Percentiles rank a stretch among this genome's conserved stretches.
Evolutionary conservation across 2,797 vertebrate species (phyloP).

Genomic region (Ciconia nigra): DNA sequence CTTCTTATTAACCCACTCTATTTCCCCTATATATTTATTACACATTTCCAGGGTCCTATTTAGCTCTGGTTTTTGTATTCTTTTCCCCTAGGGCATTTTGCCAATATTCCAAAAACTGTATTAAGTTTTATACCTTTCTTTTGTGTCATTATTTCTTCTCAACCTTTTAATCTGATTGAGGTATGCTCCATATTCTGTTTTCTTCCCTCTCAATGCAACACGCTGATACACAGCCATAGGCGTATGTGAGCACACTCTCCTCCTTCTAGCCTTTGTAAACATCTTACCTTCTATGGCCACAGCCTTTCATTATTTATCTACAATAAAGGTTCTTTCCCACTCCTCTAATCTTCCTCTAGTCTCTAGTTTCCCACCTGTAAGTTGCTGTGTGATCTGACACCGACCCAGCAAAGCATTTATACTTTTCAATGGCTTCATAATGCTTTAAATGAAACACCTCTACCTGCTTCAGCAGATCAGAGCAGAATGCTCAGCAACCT

Average conservation of each 20-base stretch:
- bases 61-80: background rate
- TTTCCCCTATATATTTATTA: background rate
- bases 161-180: background rate
- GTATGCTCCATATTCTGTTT: background rate
- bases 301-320: background rate
- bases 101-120: background rate
- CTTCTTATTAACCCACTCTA: background rate
- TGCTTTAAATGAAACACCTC: background rate
- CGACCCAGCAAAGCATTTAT: background rate
- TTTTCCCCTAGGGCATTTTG: background rate
- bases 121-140: background rate
- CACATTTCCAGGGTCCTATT: background rate
- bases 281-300: background rate
- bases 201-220: background rate
- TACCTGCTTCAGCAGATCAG: background rate
- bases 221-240: background rate
- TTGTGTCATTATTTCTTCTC: background rate
- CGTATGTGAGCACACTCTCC: background rate
- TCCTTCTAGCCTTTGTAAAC: background rate
- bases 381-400: background rate
- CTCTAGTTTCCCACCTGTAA: background rate
- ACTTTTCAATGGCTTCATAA: background rate
- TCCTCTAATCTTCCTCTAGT: background rate
- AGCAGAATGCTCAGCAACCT: background rate
- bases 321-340: background rate